phyloP scores from a whole-genome alignment of 2,888 invertebrate genomes.

The Pheosia tremula region DNA sequence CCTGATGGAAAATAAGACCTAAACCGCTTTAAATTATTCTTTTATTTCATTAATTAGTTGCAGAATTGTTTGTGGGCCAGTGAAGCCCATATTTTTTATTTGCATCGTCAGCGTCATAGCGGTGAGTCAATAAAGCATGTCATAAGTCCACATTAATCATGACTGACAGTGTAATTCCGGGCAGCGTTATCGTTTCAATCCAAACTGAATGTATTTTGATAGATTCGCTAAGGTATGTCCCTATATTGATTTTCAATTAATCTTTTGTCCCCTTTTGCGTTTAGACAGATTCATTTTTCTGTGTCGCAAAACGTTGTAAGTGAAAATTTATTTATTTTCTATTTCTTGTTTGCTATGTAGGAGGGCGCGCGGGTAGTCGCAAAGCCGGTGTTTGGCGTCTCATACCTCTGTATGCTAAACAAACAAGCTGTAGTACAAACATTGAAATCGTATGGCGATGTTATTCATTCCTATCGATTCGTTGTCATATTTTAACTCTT shows the following conservation, averaged over 20 bases:
- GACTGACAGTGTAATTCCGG: constrained; percentile 72
- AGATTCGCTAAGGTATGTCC: constrained; percentile 74
- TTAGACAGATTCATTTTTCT: constrained; percentile 69
- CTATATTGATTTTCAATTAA: constrained; percentile 80
- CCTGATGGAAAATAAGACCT: too few relatives aligned
- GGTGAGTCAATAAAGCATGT: constrained; percentile 67
- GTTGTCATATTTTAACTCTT: constrained; percentile 44
- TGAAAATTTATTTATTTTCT: constrained; percentile 59
- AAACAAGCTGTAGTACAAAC: constrained; percentile 67
- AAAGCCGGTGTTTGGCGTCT: constrained; percentile 52
- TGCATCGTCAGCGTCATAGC: constrained; percentile 42
- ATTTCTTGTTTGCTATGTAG: constrained; percentile 56
- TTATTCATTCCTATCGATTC: constrained; percentile 68
- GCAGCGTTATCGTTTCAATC: constrained; percentile 70
- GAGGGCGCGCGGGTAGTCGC: constrained; percentile 39
- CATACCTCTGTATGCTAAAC: constrained; percentile 64
- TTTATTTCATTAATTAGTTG: constrained; percentile 43
- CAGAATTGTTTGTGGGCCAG: constrained; percentile 40
- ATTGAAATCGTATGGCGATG: constrained; percentile 65
- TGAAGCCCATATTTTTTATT: constrained; percentile 55
- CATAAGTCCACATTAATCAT: constrained; percentile 77
- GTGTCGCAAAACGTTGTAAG: constrained; percentile 54
- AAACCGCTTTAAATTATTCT: constrained; percentile 35
- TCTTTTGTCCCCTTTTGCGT: constrained; percentile 75
- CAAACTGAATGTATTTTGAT: constrained; percentile 76